phyloP scores from a whole-genome alignment of 1,140 invertebrate genomes.

The Zophobas atratus region DNA sequence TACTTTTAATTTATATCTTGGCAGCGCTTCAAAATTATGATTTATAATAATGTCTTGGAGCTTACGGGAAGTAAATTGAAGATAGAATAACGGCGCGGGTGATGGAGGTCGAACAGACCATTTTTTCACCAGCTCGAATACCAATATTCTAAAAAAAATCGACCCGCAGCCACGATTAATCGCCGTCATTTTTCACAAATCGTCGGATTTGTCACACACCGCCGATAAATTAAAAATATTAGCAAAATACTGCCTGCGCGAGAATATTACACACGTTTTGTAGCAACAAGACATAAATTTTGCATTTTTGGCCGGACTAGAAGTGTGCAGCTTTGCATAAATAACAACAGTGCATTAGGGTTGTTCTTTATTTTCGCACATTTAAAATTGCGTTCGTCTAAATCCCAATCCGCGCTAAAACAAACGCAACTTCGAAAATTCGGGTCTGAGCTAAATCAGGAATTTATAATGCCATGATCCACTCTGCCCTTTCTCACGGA shows the following conservation, averaged over 20 bases:
- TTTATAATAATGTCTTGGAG: constrained; percentile 34
- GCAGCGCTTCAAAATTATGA: constrained; percentile 39
- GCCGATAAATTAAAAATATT: constrained; percentile 17
- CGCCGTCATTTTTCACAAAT: constrained; percentile 27
- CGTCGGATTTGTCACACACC: constrained; percentile 13
- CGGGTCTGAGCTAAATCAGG: background rate
- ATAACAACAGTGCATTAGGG: background rate
- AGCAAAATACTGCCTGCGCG: constrained; percentile 27
- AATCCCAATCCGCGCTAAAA: too few relatives aligned
- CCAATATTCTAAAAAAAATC: constrained; percentile 3
- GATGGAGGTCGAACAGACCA: background rate
- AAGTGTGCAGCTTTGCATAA: background rate
- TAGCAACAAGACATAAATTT: constrained; percentile 13
- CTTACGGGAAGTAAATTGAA: constrained; percentile 30
- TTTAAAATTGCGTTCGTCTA: background rate
- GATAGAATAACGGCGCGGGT: constrained; percentile 14
- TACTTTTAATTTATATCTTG: constrained; percentile 43
- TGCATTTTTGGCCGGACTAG: background rate
- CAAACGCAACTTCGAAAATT: too few relatives aligned
- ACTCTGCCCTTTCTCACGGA: background rate
- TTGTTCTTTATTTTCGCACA: background rate
- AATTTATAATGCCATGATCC: constrained; percentile 16
- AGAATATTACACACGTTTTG: constrained; percentile 14
- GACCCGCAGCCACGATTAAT: constrained; percentile 4
- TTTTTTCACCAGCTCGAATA: background rate